Evolutionary conservation across 64 coral and sea anemone genomes (phyloP), one percentile per base, ranked within the genome.

Genomic region (Porites lutea): DNA sequence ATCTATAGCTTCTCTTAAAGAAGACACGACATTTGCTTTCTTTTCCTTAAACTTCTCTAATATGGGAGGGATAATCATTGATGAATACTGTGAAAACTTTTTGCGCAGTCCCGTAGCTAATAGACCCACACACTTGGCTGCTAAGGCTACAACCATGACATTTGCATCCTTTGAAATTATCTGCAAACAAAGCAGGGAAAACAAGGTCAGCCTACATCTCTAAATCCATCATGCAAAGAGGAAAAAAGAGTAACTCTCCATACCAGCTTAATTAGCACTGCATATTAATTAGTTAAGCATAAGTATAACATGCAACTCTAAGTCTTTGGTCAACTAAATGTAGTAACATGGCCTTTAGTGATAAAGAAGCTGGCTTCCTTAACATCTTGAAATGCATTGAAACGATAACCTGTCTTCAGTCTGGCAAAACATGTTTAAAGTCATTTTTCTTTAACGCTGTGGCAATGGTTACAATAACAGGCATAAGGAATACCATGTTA

Each of bases 31-130:
- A 83, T 88, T 99, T 45, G 71, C 47, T 77, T 99, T 99, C 83
- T 99, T 99, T 71, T 99, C 97, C 21, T 99, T 99, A 61, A 99
- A 99, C 79, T 99, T 99, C 65, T 99, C 97, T 71, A 99, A 78
- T 21, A 99, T 83, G 3, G 79, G 78, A 4, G 88, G 16, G 44
- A 80, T 74, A 43, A 99, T 89, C 70, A 96, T 84, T 4, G 91
- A 50, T 8, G 97, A 60, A 86, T 99, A 99, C 4, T 95, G 81
- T 20, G 88, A 60, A 19, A 99, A 99, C n/a, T 99, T 99, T 27
- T 93, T 94, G 62, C 97, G 82, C 46, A 99, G 53, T 5, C 97
- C 97, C n/a, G 88, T 96, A 14, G 97, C 91, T 48, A 99, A 59
- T 22, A 87, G 73, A 47, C 86, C 94, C 16, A 96, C 74, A 77